These are phyloP conservation scores for Brachionus koreanus DNA, from an alignment of 1,140 invertebrate species.

Conservation along the genomic window DNA sequence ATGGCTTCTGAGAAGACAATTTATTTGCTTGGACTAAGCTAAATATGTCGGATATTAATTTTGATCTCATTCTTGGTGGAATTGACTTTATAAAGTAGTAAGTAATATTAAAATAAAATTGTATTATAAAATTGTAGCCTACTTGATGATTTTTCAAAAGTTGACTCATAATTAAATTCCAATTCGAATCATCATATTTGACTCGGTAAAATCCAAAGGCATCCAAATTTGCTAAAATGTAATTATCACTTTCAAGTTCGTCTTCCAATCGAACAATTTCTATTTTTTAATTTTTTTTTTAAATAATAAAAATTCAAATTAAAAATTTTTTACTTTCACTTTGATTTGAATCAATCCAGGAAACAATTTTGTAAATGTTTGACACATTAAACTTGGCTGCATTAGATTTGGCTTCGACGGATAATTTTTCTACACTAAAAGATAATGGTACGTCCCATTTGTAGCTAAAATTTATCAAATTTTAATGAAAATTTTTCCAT, in stretches of 20 bases:
- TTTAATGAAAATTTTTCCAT: background rate
- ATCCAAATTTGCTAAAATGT: conserved; percentile 79
- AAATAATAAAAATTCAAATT: background rate
- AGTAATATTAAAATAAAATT: background rate
- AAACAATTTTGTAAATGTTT: background rate
- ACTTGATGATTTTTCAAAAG: conserved; percentile 36
- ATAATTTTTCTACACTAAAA: conserved; percentile 65
- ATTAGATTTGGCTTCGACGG: background rate
- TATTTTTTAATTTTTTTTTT: background rate
- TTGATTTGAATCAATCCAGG: background rate
- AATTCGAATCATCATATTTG: conserved; percentile 59
- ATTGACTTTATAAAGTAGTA: background rate
- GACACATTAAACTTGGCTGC: background rate
- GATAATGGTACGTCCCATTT: conserved; percentile 77
- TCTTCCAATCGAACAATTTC: background rate
- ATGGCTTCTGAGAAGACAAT: conserved; percentile 44
- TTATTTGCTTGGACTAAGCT: background rate
- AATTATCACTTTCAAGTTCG: conserved; percentile 52
- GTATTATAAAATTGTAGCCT: background rate
- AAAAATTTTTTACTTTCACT: background rate
- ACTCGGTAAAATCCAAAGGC: conserved; percentile 83
- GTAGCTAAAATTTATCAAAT: conserved; percentile 49
- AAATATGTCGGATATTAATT: conserved; percentile 44
- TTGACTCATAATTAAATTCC: conserved; percentile 12
- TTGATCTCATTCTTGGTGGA: conserved; percentile 23